Base-by-base conservation (phyloP, 1,140 invertebrate genomes). In the Holcopasites calliopsidis region DNA sequence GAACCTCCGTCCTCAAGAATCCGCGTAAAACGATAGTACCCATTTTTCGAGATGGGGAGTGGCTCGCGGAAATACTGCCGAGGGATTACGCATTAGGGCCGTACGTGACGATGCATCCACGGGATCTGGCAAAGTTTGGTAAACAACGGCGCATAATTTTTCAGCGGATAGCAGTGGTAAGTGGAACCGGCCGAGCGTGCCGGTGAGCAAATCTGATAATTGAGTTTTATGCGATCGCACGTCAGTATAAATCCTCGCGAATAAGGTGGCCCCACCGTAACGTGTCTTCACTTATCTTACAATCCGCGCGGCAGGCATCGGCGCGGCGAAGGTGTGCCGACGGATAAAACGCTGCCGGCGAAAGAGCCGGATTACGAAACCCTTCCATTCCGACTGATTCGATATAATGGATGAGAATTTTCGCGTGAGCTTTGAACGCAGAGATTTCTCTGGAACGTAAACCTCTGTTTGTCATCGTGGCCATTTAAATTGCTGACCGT, bases 191-290 rank as follows among this genome's bases (percentile, higher is more conserved):
- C 42, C 28, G 35, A 40, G 82, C 26, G 47, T 70, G 40, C 66
- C n/a, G 68, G 73, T 38, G 70, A 60, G 54, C 77, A 62, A 79
- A 85, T 84, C 85, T 85, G 84, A 82, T 87, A 87, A 87, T 87
- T 87, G 85, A 86, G 83, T 82, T 87, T 87, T 87, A 87, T 87
- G 85, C 85, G 79, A 85, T 87, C 83, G 83, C 85, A 87, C 85
- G 85, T 85, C 80, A 72, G 70, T 79, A 75, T 86, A 86, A 87
- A 87, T 87, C 85, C 85, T 40, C 31, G 76, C 60, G 85, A 83
- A 79, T 83, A 83, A 78, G 70, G 73, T 79, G 66, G 52, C 42
- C 18, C 28, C 40, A 18, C n/a, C 40, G 75, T 74, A 50, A 60
- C 65, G 73, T 44, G 70, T 42, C 64, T 75, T 61, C 80, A 73